Base-by-base conservation (phyloP, 2,797 vertebrate species). In the Siniperca scherzeri region DNA sequence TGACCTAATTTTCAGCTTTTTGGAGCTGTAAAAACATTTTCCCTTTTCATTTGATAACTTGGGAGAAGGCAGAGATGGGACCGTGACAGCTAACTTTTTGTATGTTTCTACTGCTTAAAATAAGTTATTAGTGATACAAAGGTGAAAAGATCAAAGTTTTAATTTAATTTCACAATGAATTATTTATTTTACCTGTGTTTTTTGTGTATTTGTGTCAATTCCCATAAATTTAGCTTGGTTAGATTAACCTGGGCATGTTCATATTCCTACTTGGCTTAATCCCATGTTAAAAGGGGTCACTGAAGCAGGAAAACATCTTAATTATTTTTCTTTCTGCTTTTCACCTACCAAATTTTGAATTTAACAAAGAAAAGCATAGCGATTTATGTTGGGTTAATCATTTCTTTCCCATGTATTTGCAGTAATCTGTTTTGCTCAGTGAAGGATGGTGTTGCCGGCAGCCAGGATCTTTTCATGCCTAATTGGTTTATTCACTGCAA, bases 401-500 rank as follows among this genome's bases (percentile, higher is more conserved):
- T 71, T 68, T 68, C 33, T 62, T 72, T 27, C 16, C 25, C 10
- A n/a, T 40, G 8, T 52, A 50, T 74, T 70, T 61, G 33, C 62
- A 8, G 19, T 64, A 27, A 81, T 74, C 60, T 59, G 38, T 86
- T 75, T 62, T 50, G 22, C 57, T 61, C 30, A 64, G 42, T 77
- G 22, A 71, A 86, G 38, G 59, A 52, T 27, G 13, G 27, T 33
- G 14, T 65, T 30, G 69, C 38, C 22, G 6, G 62, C 70, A 71
- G 83, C 59, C 66, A 44, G 59, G 59, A 84, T 70, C 78, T 71
- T 70, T 80, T 76, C 64, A 68, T 30, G 60, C 12, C 62, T 87
- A 66, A 82, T 75, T 87, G 56, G 57, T 78, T 85, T 70, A 83
- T 81, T 78, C 48, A 27, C 14, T 53, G 56, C 36, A 81, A 21